Conservation (phyloP, 2,797 vertebrate genomes). For the Mus spretus region DNA sequence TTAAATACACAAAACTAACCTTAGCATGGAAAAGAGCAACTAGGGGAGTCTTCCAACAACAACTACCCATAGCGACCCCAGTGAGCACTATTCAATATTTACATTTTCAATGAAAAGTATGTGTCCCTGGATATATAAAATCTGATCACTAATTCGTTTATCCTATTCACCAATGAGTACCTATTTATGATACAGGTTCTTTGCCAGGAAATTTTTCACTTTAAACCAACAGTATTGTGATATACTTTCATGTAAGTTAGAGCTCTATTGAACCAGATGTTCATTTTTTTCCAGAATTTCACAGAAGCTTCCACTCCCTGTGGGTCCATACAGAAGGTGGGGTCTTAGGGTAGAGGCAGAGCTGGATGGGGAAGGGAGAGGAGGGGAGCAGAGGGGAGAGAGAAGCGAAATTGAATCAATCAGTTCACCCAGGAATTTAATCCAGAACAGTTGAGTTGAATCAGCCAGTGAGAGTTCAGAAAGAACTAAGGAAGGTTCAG, state of each 20-base stretch:
- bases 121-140: background rate
- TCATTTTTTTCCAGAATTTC: background rate
- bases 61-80: background rate
- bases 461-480: background rate
- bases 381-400: background rate
- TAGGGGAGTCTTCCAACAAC: background rate
- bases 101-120: background rate
- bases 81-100: background rate
- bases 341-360: background rate
- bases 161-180: background rate
- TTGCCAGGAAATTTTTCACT: background rate
- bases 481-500: background rate
- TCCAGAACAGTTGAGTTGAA: background rate
- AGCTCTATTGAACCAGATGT: background rate
- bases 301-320: background rate
- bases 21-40: background rate
- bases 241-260: background rate
- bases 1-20: constrained; percentile 33
- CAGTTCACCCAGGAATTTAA: background rate
- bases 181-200: background rate
- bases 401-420: background rate
- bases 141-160: background rate
- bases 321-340: background rate
- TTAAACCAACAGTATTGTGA: constrained; percentile 7
- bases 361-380: background rate